Conservation (phyloP, 2,113 vertebrate species). For the Proterorhinus semilunaris region DNA sequence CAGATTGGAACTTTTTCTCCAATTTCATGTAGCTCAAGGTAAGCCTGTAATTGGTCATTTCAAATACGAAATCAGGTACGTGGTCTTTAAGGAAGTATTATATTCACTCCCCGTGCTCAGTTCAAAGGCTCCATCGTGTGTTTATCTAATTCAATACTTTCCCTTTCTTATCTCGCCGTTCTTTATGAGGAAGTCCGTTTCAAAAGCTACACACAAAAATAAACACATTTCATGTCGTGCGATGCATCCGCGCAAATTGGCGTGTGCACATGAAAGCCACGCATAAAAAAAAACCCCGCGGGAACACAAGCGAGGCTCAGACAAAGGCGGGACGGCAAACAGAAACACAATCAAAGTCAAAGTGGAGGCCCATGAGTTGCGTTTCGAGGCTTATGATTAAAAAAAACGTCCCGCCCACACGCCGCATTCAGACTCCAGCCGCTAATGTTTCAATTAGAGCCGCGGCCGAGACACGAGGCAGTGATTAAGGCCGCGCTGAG, state of each 20-base stretch:
- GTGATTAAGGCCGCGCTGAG: constrained; percentile 67
- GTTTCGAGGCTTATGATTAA: constrained; percentile 55
- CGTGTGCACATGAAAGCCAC: background rate
- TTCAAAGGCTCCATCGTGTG: no score
- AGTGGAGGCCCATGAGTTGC: constrained; percentile 31
- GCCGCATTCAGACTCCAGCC: constrained; percentile 55
- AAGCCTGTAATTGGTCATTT: no score
- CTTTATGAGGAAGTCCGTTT: constrained; percentile 22
- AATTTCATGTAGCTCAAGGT: no score
- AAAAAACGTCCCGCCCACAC: constrained; percentile 61
- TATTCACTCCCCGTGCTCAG: no score
- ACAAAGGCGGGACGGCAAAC: background rate
- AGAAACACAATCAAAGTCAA: background rate
- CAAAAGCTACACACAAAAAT: constrained; percentile 14
- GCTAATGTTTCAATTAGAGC: constrained; percentile 75
- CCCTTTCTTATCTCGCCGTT: no score
- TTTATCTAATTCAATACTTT: no score
- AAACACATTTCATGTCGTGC: constrained; percentile 17
- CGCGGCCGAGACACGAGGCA: constrained; percentile 63
- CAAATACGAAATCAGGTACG: no score
- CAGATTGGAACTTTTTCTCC: no score
- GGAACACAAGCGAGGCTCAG: constrained; percentile 17
- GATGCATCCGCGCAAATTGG: background rate
- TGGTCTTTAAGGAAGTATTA: no score
- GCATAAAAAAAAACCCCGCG: background rate